Base-by-base conservation (phyloP, 2,888 invertebrate species). In the Drosophila siamana region DNA sequence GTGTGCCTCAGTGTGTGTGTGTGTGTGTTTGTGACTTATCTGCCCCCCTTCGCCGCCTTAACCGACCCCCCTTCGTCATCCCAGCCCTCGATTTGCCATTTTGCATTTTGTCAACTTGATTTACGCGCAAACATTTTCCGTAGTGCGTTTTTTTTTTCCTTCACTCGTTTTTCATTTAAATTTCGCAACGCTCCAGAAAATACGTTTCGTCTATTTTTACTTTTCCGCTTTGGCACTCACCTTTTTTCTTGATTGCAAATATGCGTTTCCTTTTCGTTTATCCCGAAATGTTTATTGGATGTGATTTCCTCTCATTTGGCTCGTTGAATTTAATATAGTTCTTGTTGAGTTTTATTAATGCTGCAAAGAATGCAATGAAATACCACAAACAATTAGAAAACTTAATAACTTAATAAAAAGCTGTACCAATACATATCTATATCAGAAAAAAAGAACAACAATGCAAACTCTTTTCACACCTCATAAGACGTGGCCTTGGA, bases 51-150 rank as follows among this genome's bases (percentile, higher is more conserved):
- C 36, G 36, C 7, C 13, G 36, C 7, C 36, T 47, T 48, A 22
- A 16, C 13, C 43, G 33, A 52, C 50, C n/a, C 56, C 50, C n/a
- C 36, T 19, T 24, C 28, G 11, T 1, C 16, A 16, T 16, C 50
- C 47, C 15, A 9, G 4, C 4, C n/a, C 9, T 44, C 46, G 43
- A 11, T 54, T 61, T 43, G 57, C 33, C 60, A 47, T 61, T 79
- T 77, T 70, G 70, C 72, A 72, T 86, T 84, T 83, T 83, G 86
- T 83, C 86, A 87, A 87, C 76, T 78, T 82, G 87, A 85, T 84
- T 84, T 86, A 84, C 79, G 79, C 79, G 63, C 81, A 84, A 80
- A 71, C 81, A 78, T 70, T 80, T 82, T 54, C 54, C 57, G 50
- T 52, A 72, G 46, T 69, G 57, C 38, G 40, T 48, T 44, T 64